phyloP scores from a whole-genome alignment of 2,113 vertebrate genomes.

The Poecile atricapillus region DNA sequence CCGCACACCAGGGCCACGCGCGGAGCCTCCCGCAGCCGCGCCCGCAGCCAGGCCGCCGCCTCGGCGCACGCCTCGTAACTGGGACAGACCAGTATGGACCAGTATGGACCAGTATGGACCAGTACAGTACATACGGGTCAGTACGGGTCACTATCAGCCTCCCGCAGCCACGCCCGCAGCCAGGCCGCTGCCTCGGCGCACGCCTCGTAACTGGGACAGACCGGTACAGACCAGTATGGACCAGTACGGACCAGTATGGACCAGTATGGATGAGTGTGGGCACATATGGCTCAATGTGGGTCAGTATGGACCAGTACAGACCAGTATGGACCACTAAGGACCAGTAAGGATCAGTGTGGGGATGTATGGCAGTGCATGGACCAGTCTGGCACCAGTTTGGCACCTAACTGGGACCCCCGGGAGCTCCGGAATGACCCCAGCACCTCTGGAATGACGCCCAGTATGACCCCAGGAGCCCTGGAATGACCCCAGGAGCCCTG shows the following conservation, averaged over 20 bases:
- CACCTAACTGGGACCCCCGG: too few relatives aligned
- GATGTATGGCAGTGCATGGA: too few relatives aligned
- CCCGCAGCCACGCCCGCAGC: neutral
- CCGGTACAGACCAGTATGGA: neutral
- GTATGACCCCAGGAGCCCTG: too few relatives aligned
- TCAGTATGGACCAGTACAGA: neutral
- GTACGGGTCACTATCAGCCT: neutral
- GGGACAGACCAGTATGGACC: neutral
- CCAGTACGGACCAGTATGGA: neutral
- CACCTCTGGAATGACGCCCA: too few relatives aligned
- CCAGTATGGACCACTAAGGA: too few relatives aligned
- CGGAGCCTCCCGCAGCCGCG: neutral
- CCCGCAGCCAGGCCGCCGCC: neutral
- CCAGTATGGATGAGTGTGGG: neutral
- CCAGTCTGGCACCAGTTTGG: neutral
- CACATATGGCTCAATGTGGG: neutral
- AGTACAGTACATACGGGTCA: too few relatives aligned
- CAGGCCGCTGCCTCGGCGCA: neutral
- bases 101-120: too few relatives aligned
- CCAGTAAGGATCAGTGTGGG: too few relatives aligned
- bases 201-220: neutral
- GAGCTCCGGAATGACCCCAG: too few relatives aligned
- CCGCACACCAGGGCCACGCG: neutral
- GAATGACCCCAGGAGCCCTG: too few relatives aligned
- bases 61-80: neutral